A percentile compares a stretch with the other conserved stretches of the same genome.
Evolutionary conservation across 2,888 invertebrate species (phyloP).

Genomic region (Lasioglossum marginatum): DNA sequence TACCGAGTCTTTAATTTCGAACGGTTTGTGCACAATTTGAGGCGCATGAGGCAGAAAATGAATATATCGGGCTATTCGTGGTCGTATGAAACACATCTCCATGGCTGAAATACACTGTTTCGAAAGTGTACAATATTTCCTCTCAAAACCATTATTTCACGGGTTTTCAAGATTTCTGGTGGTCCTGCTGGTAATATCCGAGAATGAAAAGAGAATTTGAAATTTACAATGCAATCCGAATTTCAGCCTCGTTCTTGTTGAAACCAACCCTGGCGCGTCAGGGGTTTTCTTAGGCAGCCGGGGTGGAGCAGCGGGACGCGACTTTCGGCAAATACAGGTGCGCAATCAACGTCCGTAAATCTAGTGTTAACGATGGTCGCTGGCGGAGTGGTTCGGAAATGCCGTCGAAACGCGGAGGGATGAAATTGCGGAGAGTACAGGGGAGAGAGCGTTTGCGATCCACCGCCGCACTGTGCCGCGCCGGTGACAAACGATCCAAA

Average conservation of each 20-base stretch:
- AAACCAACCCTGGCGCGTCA: not conserved
- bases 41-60: not conserved
- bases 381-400: not conserved
- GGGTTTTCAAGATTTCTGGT: no score
- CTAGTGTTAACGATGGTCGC: conserved; percentile 27
- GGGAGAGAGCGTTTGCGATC: conserved; percentile 25
- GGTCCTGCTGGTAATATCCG: no score
- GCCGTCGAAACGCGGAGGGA: conserved; percentile 1
- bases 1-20: not conserved
- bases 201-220: no score
- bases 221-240: not conserved
- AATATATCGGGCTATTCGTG: not conserved
- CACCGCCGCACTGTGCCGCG: not conserved
- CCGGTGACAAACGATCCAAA: conserved; percentile 46
- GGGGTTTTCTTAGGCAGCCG: not conserved
- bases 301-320: not conserved
- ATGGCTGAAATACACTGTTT: no score
- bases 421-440: conserved; percentile 18
- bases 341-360: not conserved
- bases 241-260: not conserved
- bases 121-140: no score
- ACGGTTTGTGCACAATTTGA: not conserved
- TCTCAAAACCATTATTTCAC: no score
- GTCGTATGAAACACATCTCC: not conserved
- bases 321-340: not conserved